Evolutionary conservation across 1,140 invertebrate species (phyloP).

Genomic region (Odontomachus brunneus): DNA sequence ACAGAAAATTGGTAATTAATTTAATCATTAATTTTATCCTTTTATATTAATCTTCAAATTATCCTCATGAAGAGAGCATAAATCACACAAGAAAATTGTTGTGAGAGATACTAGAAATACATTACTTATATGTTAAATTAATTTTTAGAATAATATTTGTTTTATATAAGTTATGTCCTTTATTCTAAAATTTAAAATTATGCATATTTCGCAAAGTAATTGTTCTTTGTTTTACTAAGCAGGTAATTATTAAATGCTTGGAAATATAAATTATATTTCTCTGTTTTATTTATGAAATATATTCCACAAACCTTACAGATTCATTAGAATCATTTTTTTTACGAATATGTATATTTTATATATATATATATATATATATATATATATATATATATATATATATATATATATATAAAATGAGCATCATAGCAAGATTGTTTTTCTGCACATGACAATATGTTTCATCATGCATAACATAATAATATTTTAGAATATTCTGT

Average conservation of each 20-base stretch:
- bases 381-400: too few relatives aligned
- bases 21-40: too few relatives aligned
- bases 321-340: background rate
- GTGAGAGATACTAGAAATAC: too few relatives aligned
- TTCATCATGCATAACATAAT: background rate
- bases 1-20: background rate
- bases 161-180: background rate
- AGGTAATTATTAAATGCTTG: background rate
- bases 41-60: too few relatives aligned
- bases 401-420: too few relatives aligned
- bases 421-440: conserved; percentile 4
- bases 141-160: background rate
- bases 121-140: too few relatives aligned
- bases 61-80: too few relatives aligned
- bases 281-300: background rate
- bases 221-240: background rate
- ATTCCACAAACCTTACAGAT: background rate
- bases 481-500: background rate
- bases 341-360: background rate
- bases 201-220: background rate
- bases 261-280: background rate
- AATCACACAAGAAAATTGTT: too few relatives aligned
- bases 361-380: too few relatives aligned
- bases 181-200: background rate
- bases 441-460: background rate